These are phyloP conservation scores for Potorous gilbertii DNA, from an alignment of 2,797 vertebrate genomes.

Conservation along the genomic window DNA sequence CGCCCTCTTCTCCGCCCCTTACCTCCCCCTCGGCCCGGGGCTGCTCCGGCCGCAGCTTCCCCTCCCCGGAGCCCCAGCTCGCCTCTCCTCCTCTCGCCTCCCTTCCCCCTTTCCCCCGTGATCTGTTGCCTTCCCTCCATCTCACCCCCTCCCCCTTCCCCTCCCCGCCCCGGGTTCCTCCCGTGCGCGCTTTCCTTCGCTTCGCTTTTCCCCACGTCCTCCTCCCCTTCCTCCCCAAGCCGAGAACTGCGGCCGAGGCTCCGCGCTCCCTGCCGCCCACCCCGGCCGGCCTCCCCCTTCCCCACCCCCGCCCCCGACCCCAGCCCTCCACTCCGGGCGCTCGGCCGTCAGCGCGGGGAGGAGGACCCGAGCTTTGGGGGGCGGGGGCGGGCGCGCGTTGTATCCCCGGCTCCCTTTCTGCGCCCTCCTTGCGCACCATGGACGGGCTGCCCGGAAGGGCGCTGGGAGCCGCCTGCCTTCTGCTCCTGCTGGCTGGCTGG, in stretches of 20 bases:
- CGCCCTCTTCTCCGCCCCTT: slow-evolving; percentile 50
- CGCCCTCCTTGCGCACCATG: slow-evolving; percentile 83
- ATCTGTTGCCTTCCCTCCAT: slow-evolving; percentile 69
- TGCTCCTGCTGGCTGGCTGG: slow-evolving; percentile 79
- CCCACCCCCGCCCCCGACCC: not conserved
- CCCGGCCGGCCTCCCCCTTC: not conserved
- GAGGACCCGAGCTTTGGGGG: slow-evolving; percentile 4
- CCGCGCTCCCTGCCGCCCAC: not conserved
- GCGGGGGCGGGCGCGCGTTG: slow-evolving; percentile 70
- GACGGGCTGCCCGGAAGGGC: slow-evolving; percentile 84
- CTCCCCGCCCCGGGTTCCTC: not conserved
- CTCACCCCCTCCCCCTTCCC: not conserved
- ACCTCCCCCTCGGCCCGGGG: slow-evolving; percentile 57
- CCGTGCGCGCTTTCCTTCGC: not conserved
- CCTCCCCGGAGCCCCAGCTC: slow-evolving; percentile 45
- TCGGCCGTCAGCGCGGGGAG: slow-evolving; percentile 35
- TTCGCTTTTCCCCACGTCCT: not conserved
- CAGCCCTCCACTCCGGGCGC: slow-evolving; percentile 46
- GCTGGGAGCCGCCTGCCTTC: slow-evolving; percentile 81
- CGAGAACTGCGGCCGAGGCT: not conserved
- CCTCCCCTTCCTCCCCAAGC: not conserved
- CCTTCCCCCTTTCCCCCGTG: slow-evolving; percentile 64
- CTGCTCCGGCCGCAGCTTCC: slow-evolving; percentile 60
- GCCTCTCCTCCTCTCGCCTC: slow-evolving; percentile 10
- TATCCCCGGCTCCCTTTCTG: slow-evolving; percentile 77